Conservation (phyloP, 2,113 vertebrate genomes). For the Oreochromis spilurus region DNA sequence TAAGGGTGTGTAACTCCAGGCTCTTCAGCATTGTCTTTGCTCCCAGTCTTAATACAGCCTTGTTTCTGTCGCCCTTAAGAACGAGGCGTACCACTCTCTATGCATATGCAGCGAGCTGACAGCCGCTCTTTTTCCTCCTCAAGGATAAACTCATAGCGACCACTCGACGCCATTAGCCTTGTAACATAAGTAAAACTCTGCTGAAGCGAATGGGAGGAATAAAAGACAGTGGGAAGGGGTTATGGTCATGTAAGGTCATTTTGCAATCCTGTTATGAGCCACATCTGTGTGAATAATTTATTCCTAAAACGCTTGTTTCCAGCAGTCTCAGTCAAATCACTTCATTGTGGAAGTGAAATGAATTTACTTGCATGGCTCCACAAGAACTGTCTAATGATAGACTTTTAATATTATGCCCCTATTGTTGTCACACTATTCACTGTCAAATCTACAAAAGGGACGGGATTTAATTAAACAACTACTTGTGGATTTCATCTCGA, state of each 20-base stretch:
- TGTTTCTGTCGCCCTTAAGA: constrained; percentile 52
- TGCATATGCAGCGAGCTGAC: constrained; percentile 70
- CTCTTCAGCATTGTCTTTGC: constrained; percentile 45
- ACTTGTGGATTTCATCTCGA: constrained; percentile 86
- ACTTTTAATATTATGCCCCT: constrained; percentile 80
- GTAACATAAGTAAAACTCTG: constrained; percentile 38
- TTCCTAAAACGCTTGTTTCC: constrained; percentile 17
- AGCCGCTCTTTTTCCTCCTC: constrained; percentile 43
- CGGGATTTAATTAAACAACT: constrained; percentile 89
- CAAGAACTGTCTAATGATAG: constrained; percentile 68
- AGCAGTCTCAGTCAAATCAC: constrained; percentile 69
- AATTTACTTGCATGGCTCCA: constrained; percentile 71
- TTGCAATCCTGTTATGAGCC: constrained; percentile 33
- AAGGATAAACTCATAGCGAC: constrained; percentile 53
- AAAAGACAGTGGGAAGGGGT: constrained; percentile 58
- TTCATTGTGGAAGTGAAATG: constrained; percentile 67
- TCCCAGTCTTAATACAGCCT: constrained; percentile 35
- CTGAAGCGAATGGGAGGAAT: constrained; percentile 8
- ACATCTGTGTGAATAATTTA: constrained; percentile 35
- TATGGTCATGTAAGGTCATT: constrained; percentile 48
- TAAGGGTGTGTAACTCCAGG: constrained; percentile 56
- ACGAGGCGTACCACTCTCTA: constrained; percentile 69
- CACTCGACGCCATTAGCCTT: constrained; percentile 23
- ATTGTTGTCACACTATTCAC: constrained; percentile 75
- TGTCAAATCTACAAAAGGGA: constrained; percentile 85